phyloP scores from a whole-genome alignment of 2,888 invertebrate species.

The Trachelus stipa region DNA sequence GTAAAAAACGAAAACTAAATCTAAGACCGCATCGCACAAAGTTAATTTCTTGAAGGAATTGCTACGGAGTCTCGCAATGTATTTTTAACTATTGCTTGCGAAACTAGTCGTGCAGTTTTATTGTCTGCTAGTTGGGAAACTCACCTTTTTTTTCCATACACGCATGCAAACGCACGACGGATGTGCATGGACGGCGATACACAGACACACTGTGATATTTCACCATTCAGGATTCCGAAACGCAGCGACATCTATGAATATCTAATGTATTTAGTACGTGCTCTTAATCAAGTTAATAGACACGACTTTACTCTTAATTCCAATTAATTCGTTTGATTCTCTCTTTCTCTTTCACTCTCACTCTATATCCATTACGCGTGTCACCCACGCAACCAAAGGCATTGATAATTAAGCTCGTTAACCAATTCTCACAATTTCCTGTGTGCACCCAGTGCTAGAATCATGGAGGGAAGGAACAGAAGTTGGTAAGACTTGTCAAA shows the following conservation, averaged over 20 bases:
- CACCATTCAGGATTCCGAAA: neutral
- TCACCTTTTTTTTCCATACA: neutral
- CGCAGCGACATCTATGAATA: neutral
- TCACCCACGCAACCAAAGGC: neutral
- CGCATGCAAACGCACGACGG: neutral
- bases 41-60: neutral
- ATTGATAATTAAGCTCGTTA: neutral
- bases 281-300: neutral
- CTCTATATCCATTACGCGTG: neutral
- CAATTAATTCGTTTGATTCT: neutral
- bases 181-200: neutral
- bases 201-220: neutral
- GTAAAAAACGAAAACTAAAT: neutral
- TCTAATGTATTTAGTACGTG: neutral
- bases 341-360: neutral
- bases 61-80: neutral
- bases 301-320: neutral
- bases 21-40: neutral
- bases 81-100: neutral
- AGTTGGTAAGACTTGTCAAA: neutral
- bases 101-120: neutral
- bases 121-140: neutral
- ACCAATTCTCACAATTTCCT: neutral
- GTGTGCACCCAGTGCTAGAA: neutral
- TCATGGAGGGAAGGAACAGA: neutral